Base-by-base conservation (phyloP, 2,113 vertebrate genomes). In the Panthera tigris region DNA sequence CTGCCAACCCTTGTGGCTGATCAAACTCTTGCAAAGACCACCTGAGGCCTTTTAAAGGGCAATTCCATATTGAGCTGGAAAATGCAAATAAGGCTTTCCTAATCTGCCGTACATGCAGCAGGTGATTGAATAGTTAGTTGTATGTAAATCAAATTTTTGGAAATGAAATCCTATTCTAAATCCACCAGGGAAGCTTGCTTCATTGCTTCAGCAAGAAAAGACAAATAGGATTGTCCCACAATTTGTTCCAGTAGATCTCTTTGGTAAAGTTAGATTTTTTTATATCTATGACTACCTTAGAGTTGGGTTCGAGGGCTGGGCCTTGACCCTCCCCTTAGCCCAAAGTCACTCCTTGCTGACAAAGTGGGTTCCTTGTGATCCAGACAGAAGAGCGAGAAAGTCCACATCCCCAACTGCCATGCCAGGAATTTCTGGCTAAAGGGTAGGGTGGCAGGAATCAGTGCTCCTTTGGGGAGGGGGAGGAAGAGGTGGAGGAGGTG, bases 91-190 rank as follows among this genome's bases (percentile, higher is more conserved):
- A 52, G 25, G 14, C 65, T 85, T 81, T 83, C 63, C 41, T 69
- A 39, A 63, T 4, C 41, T 66, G n/a, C 36, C 55, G 12, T 18
- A 74, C 88, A 25, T 31, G 48, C 19, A 69, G 65, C n/a, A 85
- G 84, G 76, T 86, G 73, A 95, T 11, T 50, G 27, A 45, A 91
- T n/a, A 16, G 23, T 39, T 39, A 16, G 23, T 39, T 39, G 8
- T 73, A 88, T 33, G 13, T 65, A 89, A 50, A 91, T 78, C 7
- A 65, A 36, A 76, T 27, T 65, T 92, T 96, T 95, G 69, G 86
- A 96, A 96, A 83, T 86, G 50, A 95, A 95, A 83, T 89, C 9
- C 63, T 85, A 65, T 89, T 94, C 68, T 85, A 85, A 94, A 94
- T 31, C 89, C 66, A 71, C 31, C 6, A 23, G 16, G 57, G 57